These are phyloP conservation scores for Thunnus albacares DNA, from an alignment of 2,797 vertebrate species.

Conservation along the genomic window DNA sequence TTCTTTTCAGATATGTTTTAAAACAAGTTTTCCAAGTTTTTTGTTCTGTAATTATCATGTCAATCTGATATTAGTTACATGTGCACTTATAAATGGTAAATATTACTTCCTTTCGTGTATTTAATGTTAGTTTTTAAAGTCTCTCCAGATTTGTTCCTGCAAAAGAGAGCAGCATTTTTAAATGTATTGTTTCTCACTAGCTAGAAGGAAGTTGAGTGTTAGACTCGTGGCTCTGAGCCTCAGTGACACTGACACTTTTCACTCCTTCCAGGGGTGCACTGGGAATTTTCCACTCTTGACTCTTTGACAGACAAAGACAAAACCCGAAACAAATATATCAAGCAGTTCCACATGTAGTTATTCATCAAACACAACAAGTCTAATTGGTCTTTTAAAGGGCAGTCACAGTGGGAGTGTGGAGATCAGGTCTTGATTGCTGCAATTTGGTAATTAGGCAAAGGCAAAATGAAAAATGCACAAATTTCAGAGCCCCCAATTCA, in stretches of 20 bases:
- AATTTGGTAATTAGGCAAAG: slow-evolving; percentile 56
- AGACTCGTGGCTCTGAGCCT: neutral
- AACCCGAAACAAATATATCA: slow-evolving; percentile 32
- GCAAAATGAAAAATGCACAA: slow-evolving; percentile 23
- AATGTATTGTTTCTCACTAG: neutral
- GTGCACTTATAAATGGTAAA: neutral
- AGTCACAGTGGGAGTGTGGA: slow-evolving; percentile 48
- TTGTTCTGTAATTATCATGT: neutral
- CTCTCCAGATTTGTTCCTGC: neutral
- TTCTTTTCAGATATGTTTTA: slow-evolving; percentile 15
- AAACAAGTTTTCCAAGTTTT: slow-evolving; percentile 8
- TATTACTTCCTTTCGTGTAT: neutral
- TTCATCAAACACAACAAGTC: slow-evolving; percentile 46
- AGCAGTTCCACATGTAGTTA: slow-evolving; percentile 38
- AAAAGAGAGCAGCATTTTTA: neutral
- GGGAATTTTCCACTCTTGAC: slow-evolving; percentile 23
- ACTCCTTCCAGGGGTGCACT: neutral
- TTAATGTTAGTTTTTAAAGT: slow-evolving; percentile 1
- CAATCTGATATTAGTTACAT: neutral
- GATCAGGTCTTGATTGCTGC: slow-evolving; percentile 53
- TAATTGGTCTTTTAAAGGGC: slow-evolving; percentile 62
- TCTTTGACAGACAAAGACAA: slow-evolving; percentile 28
- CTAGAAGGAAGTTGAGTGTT: neutral
- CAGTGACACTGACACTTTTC: slow-evolving; percentile 2
- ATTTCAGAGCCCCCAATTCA: slow-evolving; percentile 28